These are phyloP conservation scores for Drosophila nr. fundita DNA, from an alignment of 2,888 invertebrate genomes.

Conservation along the genomic window DNA sequence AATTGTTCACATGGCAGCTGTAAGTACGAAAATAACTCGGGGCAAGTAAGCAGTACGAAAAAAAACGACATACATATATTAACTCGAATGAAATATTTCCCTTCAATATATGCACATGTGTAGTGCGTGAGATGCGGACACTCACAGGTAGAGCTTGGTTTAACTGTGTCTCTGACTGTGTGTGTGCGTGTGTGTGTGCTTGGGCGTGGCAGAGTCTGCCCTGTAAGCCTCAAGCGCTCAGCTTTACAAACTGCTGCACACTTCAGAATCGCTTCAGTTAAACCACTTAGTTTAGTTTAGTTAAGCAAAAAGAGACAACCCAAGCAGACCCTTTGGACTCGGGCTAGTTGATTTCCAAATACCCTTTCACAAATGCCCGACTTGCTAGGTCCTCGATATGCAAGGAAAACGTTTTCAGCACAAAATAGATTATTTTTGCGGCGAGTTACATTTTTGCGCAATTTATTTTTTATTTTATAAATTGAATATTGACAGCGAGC, in stretches of 20 bases:
- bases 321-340: neutral
- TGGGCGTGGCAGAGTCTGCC: slow-evolving; percentile 15
- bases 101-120: neutral
- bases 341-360: neutral
- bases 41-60: neutral
- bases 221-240: slow-evolving; percentile 34
- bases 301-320: slow-evolving; percentile 29
- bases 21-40: neutral
- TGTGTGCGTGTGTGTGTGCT: neutral
- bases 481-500: neutral
- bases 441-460: neutral
- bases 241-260: slow-evolving; percentile 60
- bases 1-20: neutral
- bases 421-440: neutral
- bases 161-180: neutral
- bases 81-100: neutral
- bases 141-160: neutral
- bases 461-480: neutral
- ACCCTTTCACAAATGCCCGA: neutral
- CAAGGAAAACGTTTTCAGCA: too few relatives aligned
- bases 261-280: slow-evolving; percentile 58
- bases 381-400: neutral
- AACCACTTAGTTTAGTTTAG: slow-evolving; percentile 60
- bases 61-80: neutral
- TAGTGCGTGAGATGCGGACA: neutral